Evolutionary conservation across 2,113 vertebrate genomes (phyloP).

Genomic region (Equus przewalskii): DNA sequence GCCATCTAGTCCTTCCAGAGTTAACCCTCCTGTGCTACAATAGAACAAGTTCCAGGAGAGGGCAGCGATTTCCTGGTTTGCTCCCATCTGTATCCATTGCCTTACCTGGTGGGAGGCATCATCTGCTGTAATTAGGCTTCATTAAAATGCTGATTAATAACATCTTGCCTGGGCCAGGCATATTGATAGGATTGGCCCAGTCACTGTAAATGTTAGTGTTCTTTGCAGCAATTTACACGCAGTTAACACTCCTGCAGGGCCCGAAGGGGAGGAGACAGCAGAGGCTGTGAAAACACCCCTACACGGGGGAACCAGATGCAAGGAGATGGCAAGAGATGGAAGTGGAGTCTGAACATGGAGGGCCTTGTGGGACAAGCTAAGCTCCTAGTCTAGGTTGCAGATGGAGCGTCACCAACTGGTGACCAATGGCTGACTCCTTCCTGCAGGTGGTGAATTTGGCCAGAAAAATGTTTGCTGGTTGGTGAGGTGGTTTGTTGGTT

Average conservation of each 20-base stretch:
- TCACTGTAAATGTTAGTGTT: constrained; percentile 78
- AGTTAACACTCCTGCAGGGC: constrained; percentile 67
- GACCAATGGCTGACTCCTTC: background rate
- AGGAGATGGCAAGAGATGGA: background rate
- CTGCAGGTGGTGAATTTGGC: background rate
- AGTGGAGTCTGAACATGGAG: background rate
- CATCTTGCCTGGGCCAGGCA: constrained; percentile 79
- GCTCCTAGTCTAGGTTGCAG: background rate
- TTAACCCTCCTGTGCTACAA: background rate
- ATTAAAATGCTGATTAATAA: constrained; percentile 90
- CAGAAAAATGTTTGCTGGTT: background rate
- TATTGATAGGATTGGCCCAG: constrained; percentile 80
- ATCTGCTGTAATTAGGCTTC: constrained; percentile 88
- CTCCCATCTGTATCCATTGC: constrained; percentile 87
- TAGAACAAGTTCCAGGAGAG: constrained; percentile 62
- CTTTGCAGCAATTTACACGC: constrained; percentile 83
- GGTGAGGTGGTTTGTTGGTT: background rate
- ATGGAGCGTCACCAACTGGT: background rate
- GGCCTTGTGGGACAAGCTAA: background rate
- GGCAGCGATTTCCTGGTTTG: constrained; percentile 86
- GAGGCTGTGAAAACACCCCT: background rate
- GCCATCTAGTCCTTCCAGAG: background rate
- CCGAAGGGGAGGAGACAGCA: background rate
- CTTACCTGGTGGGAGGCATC: constrained; percentile 88
- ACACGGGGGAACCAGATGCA: background rate